Evolutionary conservation across 2,797 vertebrate genomes (phyloP), one percentile per base, ranked within the genome.

Genomic region (Iguana delicatissima): DNA sequence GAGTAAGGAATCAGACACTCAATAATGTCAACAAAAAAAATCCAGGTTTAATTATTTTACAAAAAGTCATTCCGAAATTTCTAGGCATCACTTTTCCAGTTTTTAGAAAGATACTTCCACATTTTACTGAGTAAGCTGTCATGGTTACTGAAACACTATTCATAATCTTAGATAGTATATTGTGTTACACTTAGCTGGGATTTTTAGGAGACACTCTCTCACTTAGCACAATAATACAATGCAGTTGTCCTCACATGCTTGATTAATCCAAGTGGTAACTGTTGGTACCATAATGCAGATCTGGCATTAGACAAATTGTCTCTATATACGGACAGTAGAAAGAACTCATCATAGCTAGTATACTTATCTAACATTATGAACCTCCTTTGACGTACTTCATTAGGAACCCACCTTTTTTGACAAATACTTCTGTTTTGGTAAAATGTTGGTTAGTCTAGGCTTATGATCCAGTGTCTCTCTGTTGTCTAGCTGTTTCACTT

Each of bases 401-500:
- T 93, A 82, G 87, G 93, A 95, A 97, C 96, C 91, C 93, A 99
- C 99, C 99, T 99, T 99, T 97, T 99, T 99, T 97, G 99, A 99
- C 82, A 99, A 99, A 98, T 99, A 99, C 98, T 99, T 99, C 98
- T 99, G 99, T 97, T 98, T 99, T 92, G 98, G 97, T 94, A 97
- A 95, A 64, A 98, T 97, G 93, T 98, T 99, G 96, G 98, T 97
- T 96, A 98, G 96, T 96, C 99, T 98, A 86, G 98, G 98, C 98
- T 99, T 99, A 96, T 98, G 99, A 95, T 98, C 98, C 96, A 99
- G 91, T 7, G 98, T 97, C 97, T 99, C 98, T 91, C 99, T 97
- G 98, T 99, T 99, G 95, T 99, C 99, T 94, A 98, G 98, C 86
- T 98, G 98, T 97, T 99, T 99, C 93, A 99, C 99, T 98, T 99